Conservation (phyloP, 2,888 invertebrate species). For the Tiliacea aurago region DNA sequence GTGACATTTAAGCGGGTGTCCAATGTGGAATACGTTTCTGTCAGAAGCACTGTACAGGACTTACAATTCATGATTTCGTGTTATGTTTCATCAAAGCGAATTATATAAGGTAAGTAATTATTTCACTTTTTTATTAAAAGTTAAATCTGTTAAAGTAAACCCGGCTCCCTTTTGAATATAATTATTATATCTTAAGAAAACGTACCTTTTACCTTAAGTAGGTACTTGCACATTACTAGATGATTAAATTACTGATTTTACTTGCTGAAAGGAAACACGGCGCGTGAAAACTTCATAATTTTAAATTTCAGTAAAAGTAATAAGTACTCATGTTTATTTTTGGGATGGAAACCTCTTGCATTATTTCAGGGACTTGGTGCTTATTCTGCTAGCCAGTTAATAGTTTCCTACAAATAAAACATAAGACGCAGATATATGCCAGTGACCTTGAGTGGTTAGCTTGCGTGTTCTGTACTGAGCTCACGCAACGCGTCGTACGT, state of each 20-base stretch:
- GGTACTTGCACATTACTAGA: conserved; percentile 2
- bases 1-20: no score
- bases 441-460: no score
- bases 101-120: conserved; percentile 18
- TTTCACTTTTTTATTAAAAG: conserved; percentile 34
- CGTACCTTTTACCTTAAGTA: conserved; percentile 2
- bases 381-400: not conserved
- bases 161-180: conserved; percentile 6
- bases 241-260: not conserved
- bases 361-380: not conserved
- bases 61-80: not conserved
- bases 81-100: conserved; percentile 1
- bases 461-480: no score
- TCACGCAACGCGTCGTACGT: no score
- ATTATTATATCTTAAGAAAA: not conserved
- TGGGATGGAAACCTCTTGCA: not conserved
- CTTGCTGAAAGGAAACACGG: not conserved
- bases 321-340: conserved; percentile 9
- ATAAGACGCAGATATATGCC: no score
- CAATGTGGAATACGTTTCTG: no score
- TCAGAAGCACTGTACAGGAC: no score
- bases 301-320: conserved; percentile 3
- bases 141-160: conserved; percentile 1
- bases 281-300: not conserved
- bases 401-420: not conserved